Base-by-base conservation (phyloP, 2,888 invertebrate genomes). In the Gymnosoma rotundatum region DNA sequence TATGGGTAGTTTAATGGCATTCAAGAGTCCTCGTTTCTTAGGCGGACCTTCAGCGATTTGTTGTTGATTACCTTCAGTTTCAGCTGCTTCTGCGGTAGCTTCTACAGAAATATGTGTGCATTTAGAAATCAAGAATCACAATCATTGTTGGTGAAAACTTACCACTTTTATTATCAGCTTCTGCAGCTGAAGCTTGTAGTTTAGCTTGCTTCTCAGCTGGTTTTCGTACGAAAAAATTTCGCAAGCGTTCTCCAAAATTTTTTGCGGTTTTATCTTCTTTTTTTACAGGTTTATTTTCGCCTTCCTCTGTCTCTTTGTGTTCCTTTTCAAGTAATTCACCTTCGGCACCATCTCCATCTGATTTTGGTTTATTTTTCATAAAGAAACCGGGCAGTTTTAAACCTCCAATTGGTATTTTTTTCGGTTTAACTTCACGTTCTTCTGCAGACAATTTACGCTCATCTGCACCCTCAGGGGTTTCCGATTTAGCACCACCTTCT, bases 331-430 rank as follows among this genome's bases (percentile, higher is more conserved):
- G 87, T 18, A 93, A 90, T 83, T 93, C 93, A 50, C 93, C 93
- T 86, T 94, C 92, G 64, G 93, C 93, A 21, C 92, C 92, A 73
- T 92, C 92, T 42, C 91, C 94, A 95, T 96, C 92, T 93, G 94
- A 87, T 94, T 95, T 91, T 86, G 96, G 96, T 87, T 95, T 95
- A 90, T 95, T 95, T 88, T 95, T 95, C 83, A 95, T 95, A 89
- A 96, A 96, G 93, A 96, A 97, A 18, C 96, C 96, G 6, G 97
- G 97, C 94, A 97, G 95, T 93, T 96, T 96, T 86, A 97, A 96
- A n/a, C 96, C 97, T 67, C 96, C 97, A 88, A 96, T 97, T 6
- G 97, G 97, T 88, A 96, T 96, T 91, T 96, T 96, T 91, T 95
- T 96, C 80, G 96, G 96, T 89, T 95, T 95, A 45, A 95, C 95